Evolutionary conservation across 2,888 invertebrate genomes (phyloP).

Genomic region (Stenotaenia linearis): DNA sequence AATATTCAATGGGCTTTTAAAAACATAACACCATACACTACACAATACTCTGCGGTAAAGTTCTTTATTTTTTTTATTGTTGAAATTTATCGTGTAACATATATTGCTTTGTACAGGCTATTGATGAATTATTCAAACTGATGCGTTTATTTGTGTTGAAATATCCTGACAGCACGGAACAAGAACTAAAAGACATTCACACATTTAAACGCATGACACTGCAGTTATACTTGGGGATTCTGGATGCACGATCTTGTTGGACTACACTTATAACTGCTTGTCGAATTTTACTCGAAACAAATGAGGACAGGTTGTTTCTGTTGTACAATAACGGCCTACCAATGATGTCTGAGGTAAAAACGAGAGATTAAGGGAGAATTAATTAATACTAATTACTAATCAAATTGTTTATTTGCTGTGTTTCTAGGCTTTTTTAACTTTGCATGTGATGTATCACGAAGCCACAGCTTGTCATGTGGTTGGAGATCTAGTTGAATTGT

Average conservation of each 20-base stretch:
- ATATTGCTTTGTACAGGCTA: conserved; percentile 56
- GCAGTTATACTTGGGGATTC: conserved; percentile 77
- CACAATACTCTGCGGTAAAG: conserved; percentile 73
- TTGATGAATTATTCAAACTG: conserved; percentile 83
- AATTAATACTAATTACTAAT: too few species aligned
- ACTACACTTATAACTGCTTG: conserved; percentile 86
- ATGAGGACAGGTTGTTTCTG: conserved; percentile 80
- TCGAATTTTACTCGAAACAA: conserved; percentile 79
- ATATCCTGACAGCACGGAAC: conserved; percentile 68
- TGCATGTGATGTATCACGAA: conserved; percentile 90
- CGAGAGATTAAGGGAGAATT: conserved; percentile 37
- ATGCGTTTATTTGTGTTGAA: conserved; percentile 84
- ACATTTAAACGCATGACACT: conserved; percentile 78
- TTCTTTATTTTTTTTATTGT: background rate
- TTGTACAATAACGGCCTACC: conserved; percentile 85
- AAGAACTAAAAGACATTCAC: conserved; percentile 74
- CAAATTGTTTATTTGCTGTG: conserved; percentile 48
- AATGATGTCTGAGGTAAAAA: conserved; percentile 65
- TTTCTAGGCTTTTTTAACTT: conserved; percentile 74
- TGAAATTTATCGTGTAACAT: background rate
- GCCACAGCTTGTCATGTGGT: conserved; percentile 82
- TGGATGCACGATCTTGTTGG: conserved; percentile 89
- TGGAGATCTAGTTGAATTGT: conserved; percentile 74
- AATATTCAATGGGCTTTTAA: conserved; percentile 96
- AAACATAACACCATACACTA: conserved; percentile 92